Base-by-base conservation (phyloP, 2,888 invertebrate genomes). In the Drosophila helvetica region DNA sequence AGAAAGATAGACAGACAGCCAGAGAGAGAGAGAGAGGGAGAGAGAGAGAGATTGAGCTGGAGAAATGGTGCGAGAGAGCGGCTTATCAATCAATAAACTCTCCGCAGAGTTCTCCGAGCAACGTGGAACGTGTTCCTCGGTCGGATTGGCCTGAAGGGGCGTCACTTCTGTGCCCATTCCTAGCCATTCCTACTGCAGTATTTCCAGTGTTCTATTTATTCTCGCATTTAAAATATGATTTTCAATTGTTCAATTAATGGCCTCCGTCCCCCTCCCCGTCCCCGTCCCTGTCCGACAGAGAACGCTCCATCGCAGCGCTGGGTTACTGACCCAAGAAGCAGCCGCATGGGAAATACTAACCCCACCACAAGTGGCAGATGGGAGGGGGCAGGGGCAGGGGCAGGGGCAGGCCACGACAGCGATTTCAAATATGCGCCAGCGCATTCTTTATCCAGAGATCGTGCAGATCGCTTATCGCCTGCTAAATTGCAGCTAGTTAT, bases 171-270 rank as follows among this genome's bases (percentile, higher is more conserved):
- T 68, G 58, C 78, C 61, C 60, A 70, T 72, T 76, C 67, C 59
- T 38, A 3, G 45, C 22, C 62, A 57, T n/a, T n/a, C n/a, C n/a
- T 47, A 19, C 55, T 63, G 19, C 51, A 19, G 18, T 15, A 27
- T 38, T 12, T 59, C 45, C 27, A 52, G 18, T 80, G 77, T 64
- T 78, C 82, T 70, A 79, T 80, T 80, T 82, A 65, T 19, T 15
- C 67, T 77, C 75, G 75, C 77, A 79, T 77, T 9, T 15, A 18
- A 45, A 22, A 42, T 19, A 43, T 7, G 59, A 65, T 68, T 58
- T 69, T 78, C 78, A 83, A 83, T 83, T 86, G 79, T 80, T 86
- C 79, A 86, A 86, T 86, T 79, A 83, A 75, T 68, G 42, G 4
- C 12, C 22, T 47, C 17, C 22, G 3, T 12, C 30, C 52, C 17